Base-by-base conservation (phyloP, 2,113 vertebrate genomes). In the Cheilinus undulatus region DNA sequence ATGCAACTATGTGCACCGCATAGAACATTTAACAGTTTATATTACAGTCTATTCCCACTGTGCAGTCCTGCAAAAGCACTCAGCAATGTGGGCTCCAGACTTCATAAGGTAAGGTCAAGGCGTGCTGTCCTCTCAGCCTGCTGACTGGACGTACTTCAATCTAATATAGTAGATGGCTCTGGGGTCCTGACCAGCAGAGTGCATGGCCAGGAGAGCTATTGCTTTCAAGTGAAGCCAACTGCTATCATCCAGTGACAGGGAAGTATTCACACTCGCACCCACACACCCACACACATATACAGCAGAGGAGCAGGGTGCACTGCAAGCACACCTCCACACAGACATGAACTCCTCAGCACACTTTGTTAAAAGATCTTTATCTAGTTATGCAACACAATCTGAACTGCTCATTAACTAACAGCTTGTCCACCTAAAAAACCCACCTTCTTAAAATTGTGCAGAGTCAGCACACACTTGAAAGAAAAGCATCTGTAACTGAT, bases 201-300 rank as follows among this genome's bases (percentile, higher is more conserved):
- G 67, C 56, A 69, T 11, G 64, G 72, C 65, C 75, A 80, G 66
- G 73, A 84, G 56, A 74, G 63, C 75, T 78, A 70, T 68, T 50
- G 77, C 87, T 92, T 92, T 92, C 76, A 89, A 90, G 80, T 88
- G 60, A 57, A 73, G 88, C 89, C 88, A 88, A 62, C 20, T 59
- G 71, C 54, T 51, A 73, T 78, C 80, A 64, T 64, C 76, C 60
- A 84, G 62, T 75, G 72, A 84, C 80, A 86, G 73, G 51, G 52
- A 87, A 62, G 69, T 80, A 84, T 82, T 80, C 75, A 82, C 64
- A 58, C 79, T 59, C 24, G 1, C 74, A 66, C 69, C 23, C 63
- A 65, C 62, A 49, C 62, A 70, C 63, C 62, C 62, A 49, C 62
- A 70, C 52, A 65, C 51, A 65, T 45, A 0, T 24, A 58, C 57